phyloP scores from a whole-genome alignment of 2,888 invertebrate genomes.

The Noctua janthina region DNA sequence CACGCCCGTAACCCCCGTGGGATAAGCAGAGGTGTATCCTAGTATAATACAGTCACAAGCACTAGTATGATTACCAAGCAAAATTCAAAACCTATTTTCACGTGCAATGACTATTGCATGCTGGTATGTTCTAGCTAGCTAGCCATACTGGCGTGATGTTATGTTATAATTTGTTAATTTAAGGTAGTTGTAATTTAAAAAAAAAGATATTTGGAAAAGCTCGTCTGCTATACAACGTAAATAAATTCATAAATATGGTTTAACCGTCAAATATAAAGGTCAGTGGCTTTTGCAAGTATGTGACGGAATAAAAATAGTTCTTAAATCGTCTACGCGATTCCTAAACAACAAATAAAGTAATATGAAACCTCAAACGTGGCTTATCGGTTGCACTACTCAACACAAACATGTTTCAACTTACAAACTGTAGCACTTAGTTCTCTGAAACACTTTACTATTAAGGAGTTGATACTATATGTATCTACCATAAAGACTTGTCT shows the following conservation, averaged over 20 bases:
- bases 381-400: conserved; percentile 1
- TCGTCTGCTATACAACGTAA: background rate
- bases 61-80: background rate
- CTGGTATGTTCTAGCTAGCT: background rate
- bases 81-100: background rate
- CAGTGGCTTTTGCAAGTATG: background rate
- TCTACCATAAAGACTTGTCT: background rate
- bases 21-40: too few species aligned
- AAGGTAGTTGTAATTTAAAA: background rate
- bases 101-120: background rate
- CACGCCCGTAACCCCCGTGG: too few species aligned
- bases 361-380: background rate
- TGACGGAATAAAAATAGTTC: background rate
- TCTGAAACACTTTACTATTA: background rate
- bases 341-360: background rate
- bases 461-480: background rate
- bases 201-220: background rate
- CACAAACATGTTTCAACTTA: conserved; percentile 24
- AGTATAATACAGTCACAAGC: too few species aligned
- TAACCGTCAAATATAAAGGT: background rate
- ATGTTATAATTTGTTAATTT: background rate
- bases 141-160: background rate
- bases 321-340: background rate
- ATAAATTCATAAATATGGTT: background rate
- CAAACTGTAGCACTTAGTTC: background rate